phyloP scores from a whole-genome alignment of 2,888 invertebrate genomes.

The Drosophila flavopinicola region DNA sequence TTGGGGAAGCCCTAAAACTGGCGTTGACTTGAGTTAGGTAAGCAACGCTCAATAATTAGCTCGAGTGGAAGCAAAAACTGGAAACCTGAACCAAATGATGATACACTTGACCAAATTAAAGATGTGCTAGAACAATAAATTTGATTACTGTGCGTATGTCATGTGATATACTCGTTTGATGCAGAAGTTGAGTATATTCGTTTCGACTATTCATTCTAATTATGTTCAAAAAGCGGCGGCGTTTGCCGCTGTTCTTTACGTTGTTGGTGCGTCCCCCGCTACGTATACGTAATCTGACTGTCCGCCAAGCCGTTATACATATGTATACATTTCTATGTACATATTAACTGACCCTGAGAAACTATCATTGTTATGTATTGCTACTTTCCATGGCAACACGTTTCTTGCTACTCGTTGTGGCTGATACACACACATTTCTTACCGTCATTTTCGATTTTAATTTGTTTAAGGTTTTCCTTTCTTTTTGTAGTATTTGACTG shows the following conservation, averaged over 20 bases:
- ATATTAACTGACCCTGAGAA: conserved; percentile 56
- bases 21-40: conserved; percentile 4
- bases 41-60: conserved; percentile 1
- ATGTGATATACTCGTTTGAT: not conserved
- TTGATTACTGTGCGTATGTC: not conserved
- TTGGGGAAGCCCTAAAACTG: conserved; percentile 17
- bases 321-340: not conserved
- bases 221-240: not conserved
- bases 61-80: not conserved
- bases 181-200: not conserved
- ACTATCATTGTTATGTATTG: conserved; percentile 16
- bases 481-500: conserved; percentile 25
- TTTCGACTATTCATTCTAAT: not conserved
- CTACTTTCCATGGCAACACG: conserved; percentile 37
- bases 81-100: not conserved
- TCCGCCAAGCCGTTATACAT: conserved; percentile 7
- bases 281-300: conserved; percentile 49
- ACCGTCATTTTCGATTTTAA: conserved; percentile 25
- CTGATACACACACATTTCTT: conserved; percentile 30
- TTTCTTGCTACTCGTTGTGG: too few species aligned
- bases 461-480: conserved; percentile 22
- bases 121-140: not conserved
- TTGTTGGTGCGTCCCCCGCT: conserved; percentile 1
- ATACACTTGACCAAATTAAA: not conserved
- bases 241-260: not conserved